Percentiles rank a stretch among this genome's conserved stretches.
These are phyloP conservation scores for Pheosia gnoma DNA, from an alignment of 2,888 invertebrate species.

Conservation along the genomic window DNA sequence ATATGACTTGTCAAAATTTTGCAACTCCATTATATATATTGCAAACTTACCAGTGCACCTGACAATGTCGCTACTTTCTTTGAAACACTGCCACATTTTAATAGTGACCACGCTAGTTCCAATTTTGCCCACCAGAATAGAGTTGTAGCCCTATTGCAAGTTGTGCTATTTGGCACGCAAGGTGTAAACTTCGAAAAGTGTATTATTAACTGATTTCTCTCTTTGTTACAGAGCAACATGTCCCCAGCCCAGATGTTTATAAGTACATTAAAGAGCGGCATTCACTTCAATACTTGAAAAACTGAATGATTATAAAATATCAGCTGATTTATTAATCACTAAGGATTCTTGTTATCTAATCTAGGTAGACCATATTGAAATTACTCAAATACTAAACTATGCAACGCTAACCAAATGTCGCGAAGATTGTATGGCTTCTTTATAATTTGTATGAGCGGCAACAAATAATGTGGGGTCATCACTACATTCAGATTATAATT, in stretches of 20 bases:
- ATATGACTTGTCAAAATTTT: not conserved
- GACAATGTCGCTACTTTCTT: not conserved
- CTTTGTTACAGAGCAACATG: not conserved
- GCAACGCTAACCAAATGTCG: not conserved
- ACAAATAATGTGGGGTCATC: too few species aligned
- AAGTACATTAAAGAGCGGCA: too few species aligned
- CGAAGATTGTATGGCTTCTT: not conserved
- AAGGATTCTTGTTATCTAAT: not conserved
- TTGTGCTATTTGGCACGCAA: not conserved
- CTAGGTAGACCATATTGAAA: not conserved
- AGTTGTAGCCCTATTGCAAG: not conserved
- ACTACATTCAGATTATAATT: too few species aligned
- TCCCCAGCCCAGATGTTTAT: too few species aligned
- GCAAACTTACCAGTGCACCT: not conserved
- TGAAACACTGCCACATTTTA: not conserved
- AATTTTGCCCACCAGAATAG: not conserved
- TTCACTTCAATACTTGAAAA: too few species aligned
- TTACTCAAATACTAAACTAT: not conserved
- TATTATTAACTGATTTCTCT: not conserved
- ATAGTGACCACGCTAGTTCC: not conserved
- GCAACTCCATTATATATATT: not conserved
- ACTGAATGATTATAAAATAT: not conserved
- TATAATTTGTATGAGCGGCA: too few species aligned
- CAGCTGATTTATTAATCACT: not conserved
- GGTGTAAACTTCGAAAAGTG: not conserved